Evolutionary conservation across 2,888 invertebrate genomes (phyloP), one percentile per base, ranked within the genome.

Genomic region (Frankliniella intonsa): DNA sequence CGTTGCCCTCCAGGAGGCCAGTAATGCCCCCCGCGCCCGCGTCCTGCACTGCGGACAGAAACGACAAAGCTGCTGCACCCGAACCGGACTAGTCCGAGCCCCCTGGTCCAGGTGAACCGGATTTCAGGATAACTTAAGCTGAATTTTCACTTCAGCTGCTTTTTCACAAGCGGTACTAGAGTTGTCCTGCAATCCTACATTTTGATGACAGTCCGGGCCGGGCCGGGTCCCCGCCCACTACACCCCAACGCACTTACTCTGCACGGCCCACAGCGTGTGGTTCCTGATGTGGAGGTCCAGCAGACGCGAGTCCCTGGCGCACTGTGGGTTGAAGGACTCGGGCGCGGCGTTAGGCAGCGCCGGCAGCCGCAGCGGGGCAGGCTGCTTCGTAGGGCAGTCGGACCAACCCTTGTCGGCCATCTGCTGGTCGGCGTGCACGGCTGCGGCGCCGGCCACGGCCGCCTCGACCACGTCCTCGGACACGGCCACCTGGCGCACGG

Each of bases 21-120:
- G 90, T 90, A 0, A 93, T 92, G 65, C 92, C 91, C 87, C 94
- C 94, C 0, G 92, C 92, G 55, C 92, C 92, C 7, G 94, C 91
- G 85, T 94, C 94, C 87, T 93, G 93, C 91, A 94, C 94, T 94
- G 88, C 82, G 69, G 69, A 25, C 38, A 25, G 25, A 76, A 25
- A 9, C 9, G 25, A 38, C 38, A 38, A 11, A 17, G 55, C 0
- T 19, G 55, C 19, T 55, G 55, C 9, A 14, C 19, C 55, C 14
- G 55, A 55, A 55, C 55, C 7, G 11, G 3, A 7, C 55, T 2
- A 14, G 12, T 2, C 2, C 55, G 17, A 19, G 12, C 19, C 55
- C 38, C 38, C 3, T 38, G 38, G 38, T 38, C 38, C 38, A 38
- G 5, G 38, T 38, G 38, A 38, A 2, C 38, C 38, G 38, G 38